A percentile compares a stretch with the other conserved stretches of the same genome.
phyloP scores from a whole-genome alignment of 2,797 vertebrate genomes.

The Diplodus sargus region DNA sequence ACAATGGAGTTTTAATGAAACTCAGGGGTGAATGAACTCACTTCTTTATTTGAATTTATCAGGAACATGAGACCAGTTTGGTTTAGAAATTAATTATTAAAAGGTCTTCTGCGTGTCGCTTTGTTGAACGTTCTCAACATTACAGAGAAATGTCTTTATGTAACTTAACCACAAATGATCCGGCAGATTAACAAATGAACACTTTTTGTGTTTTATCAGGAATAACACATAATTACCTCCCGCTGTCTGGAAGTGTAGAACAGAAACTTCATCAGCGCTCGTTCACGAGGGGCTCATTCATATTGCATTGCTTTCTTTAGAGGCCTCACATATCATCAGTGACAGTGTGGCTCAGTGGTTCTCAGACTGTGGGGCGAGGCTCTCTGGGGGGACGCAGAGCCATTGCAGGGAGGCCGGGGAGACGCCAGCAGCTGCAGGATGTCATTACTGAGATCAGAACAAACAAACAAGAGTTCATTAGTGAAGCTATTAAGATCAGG shows the following conservation, averaged over 20 bases:
- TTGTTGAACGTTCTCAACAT: background rate
- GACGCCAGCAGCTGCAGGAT: background rate
- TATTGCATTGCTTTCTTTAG: background rate
- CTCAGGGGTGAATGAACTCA: background rate
- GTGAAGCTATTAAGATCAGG: background rate
- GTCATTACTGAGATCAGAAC: background rate
- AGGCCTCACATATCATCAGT: background rate
- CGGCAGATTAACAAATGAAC: slow-evolving; percentile 16
- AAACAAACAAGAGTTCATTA: background rate
- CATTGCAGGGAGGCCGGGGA: background rate
- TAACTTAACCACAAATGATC: background rate
- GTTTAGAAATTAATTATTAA: background rate
- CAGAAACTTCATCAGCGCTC: background rate
- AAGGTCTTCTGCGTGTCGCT: background rate
- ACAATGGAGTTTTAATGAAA: background rate
- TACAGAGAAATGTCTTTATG: background rate
- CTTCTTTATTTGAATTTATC: slow-evolving; percentile 18
- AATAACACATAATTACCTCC: background rate
- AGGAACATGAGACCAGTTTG: background rate
- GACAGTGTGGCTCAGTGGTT: background rate
- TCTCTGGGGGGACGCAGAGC: background rate
- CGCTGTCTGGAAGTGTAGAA: background rate
- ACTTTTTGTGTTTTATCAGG: background rate
- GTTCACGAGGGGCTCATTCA: background rate
- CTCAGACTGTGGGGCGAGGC: background rate